Base-by-base conservation (phyloP, 92 coral and sea anemone genomes). In the Epizoanthus rinbou region DNA sequence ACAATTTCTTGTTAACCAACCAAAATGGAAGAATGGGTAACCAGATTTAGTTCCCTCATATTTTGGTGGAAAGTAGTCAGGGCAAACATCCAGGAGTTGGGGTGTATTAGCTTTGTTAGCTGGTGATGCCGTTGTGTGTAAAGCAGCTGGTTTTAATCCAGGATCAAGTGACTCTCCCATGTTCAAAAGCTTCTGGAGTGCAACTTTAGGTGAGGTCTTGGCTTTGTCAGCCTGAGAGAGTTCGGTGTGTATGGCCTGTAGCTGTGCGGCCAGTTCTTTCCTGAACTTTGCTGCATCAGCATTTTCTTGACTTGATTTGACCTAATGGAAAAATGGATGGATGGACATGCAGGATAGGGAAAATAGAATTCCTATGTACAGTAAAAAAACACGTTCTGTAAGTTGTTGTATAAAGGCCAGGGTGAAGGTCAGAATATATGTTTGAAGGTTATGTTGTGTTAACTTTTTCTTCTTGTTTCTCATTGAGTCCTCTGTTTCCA, bases 21-120 rank as follows among this genome's bases (percentile, higher is more conserved):
- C 88, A 21, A 76, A 75, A 67, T 83, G 87, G 67, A 72, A 87
- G 73, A 87, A 87, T 0, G 90, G 90, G 56, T 87, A 87, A 16
- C 90, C 90, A 39, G 58, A 87, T 24, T 83, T 87, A 17, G 53
- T 57, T 7, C 90, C 90, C 72, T 76, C 16, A 37, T 75, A 87
- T 17, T 76, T 76, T 59, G 56, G 2, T 4, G 81, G 81, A n/a
- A 18, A 76, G 53, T 87, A 75, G 24, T 87, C 90, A 1, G 90
- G 90, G 28, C 90, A 87, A 1, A 87, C 90, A 45, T 87, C 90
- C 17, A 87, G 56, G 35, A 83, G 21, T 13, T 41, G 19, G 53
- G 70, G 28, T 17, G 75, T n/a, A 39, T 22, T 43, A 17, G 0
- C 81, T 1, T 58, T 57, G 68, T 7, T 21, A 16, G 37, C 54